Base-by-base conservation (phyloP, 2,113 vertebrate genomes). In the Xenotilapia longispinis region DNA sequence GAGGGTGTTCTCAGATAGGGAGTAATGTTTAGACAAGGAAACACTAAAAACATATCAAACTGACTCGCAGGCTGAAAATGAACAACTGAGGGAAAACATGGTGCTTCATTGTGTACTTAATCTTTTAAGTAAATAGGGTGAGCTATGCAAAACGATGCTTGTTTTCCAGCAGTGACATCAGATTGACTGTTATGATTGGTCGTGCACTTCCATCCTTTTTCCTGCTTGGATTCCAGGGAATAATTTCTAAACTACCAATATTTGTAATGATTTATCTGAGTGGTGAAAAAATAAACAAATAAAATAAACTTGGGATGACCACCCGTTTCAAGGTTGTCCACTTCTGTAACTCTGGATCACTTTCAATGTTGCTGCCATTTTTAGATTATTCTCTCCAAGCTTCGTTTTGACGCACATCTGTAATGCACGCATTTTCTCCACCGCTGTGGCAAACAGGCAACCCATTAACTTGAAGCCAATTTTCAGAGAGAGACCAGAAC, bases 11-110 rank as follows among this genome's bases (percentile, higher is more conserved):
- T 78, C 42, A 49, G 26, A 47, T n/a, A 19, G 23, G 4, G 14
- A 45, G 70, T 12, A 28, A 33, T 78, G 73, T 49, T 78, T 78
- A 78, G 45, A 13, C 6, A 78, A 78, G 17, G 45, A n/a, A 51
- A 51, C 45, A 51, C 45, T 12, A 51, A 78, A 78, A 33, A 13
- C 73, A 78, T 12, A 31, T 51, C 26, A 51, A 78, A 78, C 10
- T 78, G 73, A 31, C 23, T 75, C 23, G 1, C 23, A 19, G 10
- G 28, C 45, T 12, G 70, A 51, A 19, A 78, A n/a, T 51, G 17
- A 51, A 31, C 4, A 26, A n/a, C 4, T 7, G 26, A 51, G 6
- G 17, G 26, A 51, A 31, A 19, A 31, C 73, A 78, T 1, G 26
- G 2, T 2, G 70, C 70, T 49, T 19, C 15, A 12, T 1, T 75